Conservation (phyloP, 2,797 vertebrate genomes). For the Liasis olivaceus region DNA sequence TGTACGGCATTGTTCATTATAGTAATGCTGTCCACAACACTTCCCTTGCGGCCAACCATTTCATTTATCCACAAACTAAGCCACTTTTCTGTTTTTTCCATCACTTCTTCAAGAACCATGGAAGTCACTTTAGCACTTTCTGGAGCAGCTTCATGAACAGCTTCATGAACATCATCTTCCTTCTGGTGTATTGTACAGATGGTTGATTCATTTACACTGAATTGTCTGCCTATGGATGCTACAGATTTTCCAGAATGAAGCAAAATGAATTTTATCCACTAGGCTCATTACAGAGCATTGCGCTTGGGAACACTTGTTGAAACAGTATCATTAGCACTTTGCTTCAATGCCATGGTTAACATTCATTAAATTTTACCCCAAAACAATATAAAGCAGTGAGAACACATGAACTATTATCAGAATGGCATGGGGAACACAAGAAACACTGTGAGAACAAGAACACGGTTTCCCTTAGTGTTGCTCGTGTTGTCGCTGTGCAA, state of each 20-base stretch:
- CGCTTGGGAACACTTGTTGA: neutral
- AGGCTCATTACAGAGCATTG: neutral
- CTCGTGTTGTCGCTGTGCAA: neutral
- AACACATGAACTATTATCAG: neutral
- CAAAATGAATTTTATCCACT: neutral
- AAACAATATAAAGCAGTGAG: neutral
- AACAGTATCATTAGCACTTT: neutral
- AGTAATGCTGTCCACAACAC: neutral
- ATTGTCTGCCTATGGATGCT: neutral
- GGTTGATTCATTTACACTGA: neutral
- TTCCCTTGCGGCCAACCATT: neutral
- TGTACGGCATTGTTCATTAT: neutral
- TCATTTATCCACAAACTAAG: neutral
- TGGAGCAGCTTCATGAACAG: neutral
- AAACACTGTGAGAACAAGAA: neutral
- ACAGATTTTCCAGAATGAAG: neutral
- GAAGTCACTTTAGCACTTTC: neutral
- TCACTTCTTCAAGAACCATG: neutral
- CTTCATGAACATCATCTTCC: neutral
- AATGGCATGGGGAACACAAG: neutral
- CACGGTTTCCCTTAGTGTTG: neutral
- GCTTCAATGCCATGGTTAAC: neutral
- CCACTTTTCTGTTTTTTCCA: neutral
- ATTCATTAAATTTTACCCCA: neutral
- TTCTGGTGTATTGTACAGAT: neutral